Conservation (phyloP, 1,140 invertebrate genomes). For the Caenorhabditis remanei region DNA sequence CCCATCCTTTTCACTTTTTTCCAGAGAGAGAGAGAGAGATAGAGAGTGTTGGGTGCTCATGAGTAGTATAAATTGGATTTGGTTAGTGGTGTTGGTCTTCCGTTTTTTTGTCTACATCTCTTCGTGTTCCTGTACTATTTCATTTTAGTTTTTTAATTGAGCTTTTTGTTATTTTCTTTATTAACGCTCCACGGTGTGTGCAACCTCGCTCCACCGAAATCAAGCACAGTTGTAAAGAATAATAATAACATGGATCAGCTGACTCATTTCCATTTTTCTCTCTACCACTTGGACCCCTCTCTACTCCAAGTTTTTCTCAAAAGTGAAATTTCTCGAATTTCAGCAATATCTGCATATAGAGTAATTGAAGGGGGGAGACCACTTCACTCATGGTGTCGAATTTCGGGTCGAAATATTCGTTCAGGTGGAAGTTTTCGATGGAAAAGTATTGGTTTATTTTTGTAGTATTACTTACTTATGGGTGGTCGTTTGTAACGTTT, state of each 20-base stretch:
- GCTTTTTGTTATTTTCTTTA: not conserved
- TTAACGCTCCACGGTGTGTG: too few species aligned
- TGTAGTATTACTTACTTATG: too few species aligned
- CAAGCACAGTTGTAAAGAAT: too few species aligned
- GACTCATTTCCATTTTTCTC: not conserved
- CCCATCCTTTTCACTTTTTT: constrained; percentile 14
- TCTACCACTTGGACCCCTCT: too few species aligned
- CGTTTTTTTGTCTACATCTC: not conserved
- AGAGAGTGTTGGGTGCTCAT: constrained; percentile 5
- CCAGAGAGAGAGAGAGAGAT: constrained; percentile 10
- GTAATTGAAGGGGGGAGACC: too few species aligned
- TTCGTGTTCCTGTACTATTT: not conserved
- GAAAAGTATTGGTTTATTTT: not conserved
- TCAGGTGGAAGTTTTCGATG: not conserved
- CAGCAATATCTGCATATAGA: not conserved
- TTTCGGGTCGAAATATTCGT: not conserved
- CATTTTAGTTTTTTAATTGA: not conserved
- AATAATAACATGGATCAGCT: not conserved
- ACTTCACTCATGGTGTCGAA: not conserved
- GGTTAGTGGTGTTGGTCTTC: not conserved
- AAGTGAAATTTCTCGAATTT: constrained; percentile 8
- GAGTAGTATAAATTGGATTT: constrained; percentile 56
- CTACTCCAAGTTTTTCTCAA: not conserved
- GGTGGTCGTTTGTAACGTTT: too few species aligned
- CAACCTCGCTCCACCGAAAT: too few species aligned